Base-by-base conservation (phyloP, 2,888 invertebrate genomes). In the Xylota sylvarum region DNA sequence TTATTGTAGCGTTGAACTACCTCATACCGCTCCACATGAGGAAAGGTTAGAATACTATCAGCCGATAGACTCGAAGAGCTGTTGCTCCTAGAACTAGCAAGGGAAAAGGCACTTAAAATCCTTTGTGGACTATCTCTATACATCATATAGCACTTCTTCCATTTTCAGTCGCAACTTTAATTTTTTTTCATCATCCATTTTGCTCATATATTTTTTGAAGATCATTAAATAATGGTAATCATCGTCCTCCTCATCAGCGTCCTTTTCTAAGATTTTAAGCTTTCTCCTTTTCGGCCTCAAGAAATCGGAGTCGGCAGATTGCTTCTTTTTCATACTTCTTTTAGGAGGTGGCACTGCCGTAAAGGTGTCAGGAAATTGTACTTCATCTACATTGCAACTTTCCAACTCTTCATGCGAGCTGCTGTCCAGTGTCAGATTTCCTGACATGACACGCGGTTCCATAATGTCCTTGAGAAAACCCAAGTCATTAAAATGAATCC, bases 231-330 rank as follows among this genome's bases (percentile, higher is more conserved):
- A 64, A 19, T 60, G 60, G 3, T 35, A 35, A 46, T 64, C 40
- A 12, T 46, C 62, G 17, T 60, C 60, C n/a, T 60, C 19, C 10
- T 37, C 27, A 43, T 64, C 46, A 37, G 4, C n/a, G 30, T 67
- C 17, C 2, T 50, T 73, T 14, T 69, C 67, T 35, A 84, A 40
- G 43, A 27, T 32, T 14, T 58, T 14, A 12, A 84, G 23, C 52
- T 78, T 84, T 46, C 69, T 78, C n/a, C n/a, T 69, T 52, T 74
- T 69, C 0, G 50, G 35, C 19, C 50, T 37, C 14, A 50, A 50
- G 50, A 48, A 32, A 35, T 67, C 37, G 23, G 46, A 27, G 30
- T 67, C 50, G n/a, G 19, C 12, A 48, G n/a, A 32, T 67, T 67
- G 14, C 35, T 46, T 32, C 7, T 14, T 67, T 30, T 48, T 65